phyloP scores from a whole-genome alignment of 2,888 invertebrate species.

The Drosophila phalerata region DNA sequence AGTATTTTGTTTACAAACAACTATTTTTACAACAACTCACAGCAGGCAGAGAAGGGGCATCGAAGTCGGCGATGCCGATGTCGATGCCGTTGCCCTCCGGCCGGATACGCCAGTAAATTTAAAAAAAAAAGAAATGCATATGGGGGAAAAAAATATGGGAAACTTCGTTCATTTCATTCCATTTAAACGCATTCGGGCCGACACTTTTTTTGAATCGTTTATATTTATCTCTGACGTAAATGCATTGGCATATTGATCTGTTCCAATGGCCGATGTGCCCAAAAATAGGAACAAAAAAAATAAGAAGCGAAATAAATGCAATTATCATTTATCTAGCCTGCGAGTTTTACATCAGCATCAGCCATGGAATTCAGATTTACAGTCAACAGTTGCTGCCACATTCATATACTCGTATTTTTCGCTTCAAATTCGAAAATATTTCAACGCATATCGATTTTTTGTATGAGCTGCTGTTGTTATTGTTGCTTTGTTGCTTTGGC shows the following conservation, averaged over 20 bases:
- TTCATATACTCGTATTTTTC: conserved; percentile 10
- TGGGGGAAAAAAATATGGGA: conserved; percentile 6
- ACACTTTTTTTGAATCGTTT: conserved; percentile 7
- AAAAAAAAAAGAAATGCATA: conserved; percentile 10
- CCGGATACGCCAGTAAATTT: conserved; percentile 42
- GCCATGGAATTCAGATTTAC: conserved; percentile 13
- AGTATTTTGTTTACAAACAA: conserved; percentile 54
- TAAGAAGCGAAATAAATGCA: conserved; percentile 6
- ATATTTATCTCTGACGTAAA: conserved; percentile 26
- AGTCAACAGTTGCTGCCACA: conserved; percentile 29
- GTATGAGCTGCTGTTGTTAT: conserved; percentile 30
- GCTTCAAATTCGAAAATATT: conserved; percentile 56
- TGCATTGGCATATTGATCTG: conserved; percentile 22
- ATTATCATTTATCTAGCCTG: conserved; percentile 61
- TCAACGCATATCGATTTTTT: conserved; percentile 63
- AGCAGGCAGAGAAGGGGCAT: conserved; percentile 7
- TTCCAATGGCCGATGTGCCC: conserved; percentile 17
- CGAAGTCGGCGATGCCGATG: conserved; percentile 32
- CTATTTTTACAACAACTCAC: conserved; percentile 44
- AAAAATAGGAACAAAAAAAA: conserved; percentile 1
- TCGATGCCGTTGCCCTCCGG: conserved; percentile 54
- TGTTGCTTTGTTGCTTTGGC: conserved; percentile 51
- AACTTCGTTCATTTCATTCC: conserved; percentile 33
- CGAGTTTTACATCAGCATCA: conserved; percentile 56
- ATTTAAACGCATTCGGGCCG: conserved; percentile 35